Evolutionary conservation across 2,888 invertebrate species (phyloP), one percentile per base, ranked within the genome.

Genomic region (Agriopis leucophaearia): DNA sequence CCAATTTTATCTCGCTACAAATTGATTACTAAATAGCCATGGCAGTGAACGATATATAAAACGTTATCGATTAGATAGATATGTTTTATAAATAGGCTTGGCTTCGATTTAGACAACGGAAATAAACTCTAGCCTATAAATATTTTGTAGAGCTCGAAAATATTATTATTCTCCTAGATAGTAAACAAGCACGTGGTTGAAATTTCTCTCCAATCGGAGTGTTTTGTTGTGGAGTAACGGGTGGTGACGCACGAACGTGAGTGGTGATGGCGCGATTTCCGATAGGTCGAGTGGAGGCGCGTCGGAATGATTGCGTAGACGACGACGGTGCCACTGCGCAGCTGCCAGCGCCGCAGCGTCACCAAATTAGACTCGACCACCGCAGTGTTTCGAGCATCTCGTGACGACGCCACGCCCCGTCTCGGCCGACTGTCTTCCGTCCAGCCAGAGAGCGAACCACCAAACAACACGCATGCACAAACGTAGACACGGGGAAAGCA

Each of bases 351-450:
- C 71, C 69, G 71, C 83, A 74, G 84, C 92, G 93, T 92, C 93
- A 92, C 93, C 89, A 91, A 92, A 91, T 92, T 92, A 92, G 91
- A 92, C 86, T 73, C 77, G 76, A 77, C 72, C 83, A 79, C 75
- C 75, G 78, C 75, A 76, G 76, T 79, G 79, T 77, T 80, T 74
- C 72, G 78, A 82, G 80, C 86, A 86, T 86, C 87, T 72, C 83
- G 82, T 92, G 92, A 91, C 90, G 90, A 91, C 90, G 90, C 83
- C 78, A 79, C 76, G 84, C 89, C 90, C 88, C 92, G 89, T 92
- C 92, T 82, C 80, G 70, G 69, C 16, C 72, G 54, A 68, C 80
- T 81, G 75, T 78, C 78, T 75, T 79, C 79, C 77, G 70, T 70
- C 77, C 76, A 8, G 8, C 36, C 4, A 38, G 80, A 79, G 81